Base-by-base conservation (phyloP, 2,888 invertebrate species). In the Cheilosia grossa region DNA sequence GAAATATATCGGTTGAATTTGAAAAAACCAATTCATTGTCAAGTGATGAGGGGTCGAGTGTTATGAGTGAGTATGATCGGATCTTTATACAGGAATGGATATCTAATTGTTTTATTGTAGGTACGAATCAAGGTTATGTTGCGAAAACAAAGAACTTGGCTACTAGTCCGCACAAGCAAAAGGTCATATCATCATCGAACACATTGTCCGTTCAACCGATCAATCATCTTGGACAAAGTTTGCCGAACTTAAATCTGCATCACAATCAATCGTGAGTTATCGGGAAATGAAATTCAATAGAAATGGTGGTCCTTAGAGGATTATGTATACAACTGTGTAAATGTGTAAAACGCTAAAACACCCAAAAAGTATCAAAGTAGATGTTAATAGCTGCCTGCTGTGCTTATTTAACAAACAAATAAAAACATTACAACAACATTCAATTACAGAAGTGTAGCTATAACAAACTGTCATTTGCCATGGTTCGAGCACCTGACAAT, bases 141-240 rank as follows among this genome's bases (percentile, higher is more conserved):
- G 30, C 58, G 42, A 87, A 64, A 70, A 24, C 69, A 2, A 85
- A 87, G 54, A 59, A 37, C 30, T 61, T 88, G 69, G 91, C 90
- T 89, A 92, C 89, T 88, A 93, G 87, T 91, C 92, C 89, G 90
- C 93, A 90, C 90, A 91, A 91, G 85, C 77, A 80, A 44, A 87
- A 83, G 64, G 92, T 93, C 72, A 94, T 94, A 24, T 37, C 82
- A 37, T 94, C 95, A 42, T 95, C 95, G 37, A 96, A 96, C 90
- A 95, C 96, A 0, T 92, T 97, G 86, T 95, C 95, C 59, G 96
- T 97, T 78, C 95, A 96, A 89, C 95, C 96, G 4, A 92, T 94
- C 30, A 94, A 94, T 89, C 93, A 94, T 73, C 92, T 96, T 64
- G 96, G 96, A 37, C 96, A 97, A 91, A 97, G 96, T 89, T 92